Evolutionary conservation across 2,797 vertebrate genomes (phyloP), one percentile per base, ranked within the genome.

Genomic region (Dallia pectoralis): DNA sequence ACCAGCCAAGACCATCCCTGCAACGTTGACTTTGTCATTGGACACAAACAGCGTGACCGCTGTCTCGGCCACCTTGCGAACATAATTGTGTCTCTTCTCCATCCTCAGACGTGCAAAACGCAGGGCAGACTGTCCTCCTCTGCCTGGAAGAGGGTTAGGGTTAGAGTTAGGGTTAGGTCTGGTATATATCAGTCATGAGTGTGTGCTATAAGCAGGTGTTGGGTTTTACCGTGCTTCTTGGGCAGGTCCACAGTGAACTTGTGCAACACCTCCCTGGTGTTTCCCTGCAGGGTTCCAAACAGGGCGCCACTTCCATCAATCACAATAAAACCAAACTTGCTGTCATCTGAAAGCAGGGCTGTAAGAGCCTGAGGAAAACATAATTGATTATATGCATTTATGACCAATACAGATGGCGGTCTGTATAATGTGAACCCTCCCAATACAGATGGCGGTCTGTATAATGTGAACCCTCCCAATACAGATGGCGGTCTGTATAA

Each of bases 211-310:
- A 0, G 19, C 4, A 14, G n/a, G 11, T 61, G 53, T n/a, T 12
- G 2, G 25, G 8, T 2, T 18, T 93, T 94, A 96, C 95, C 95
- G 11, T 96, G 95, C 87, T 96, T 96, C 91, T 96, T 96, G 89
- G 95, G 95, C 81, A 96, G 94, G 91, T 96, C 95, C 89, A 96
- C 95, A 74, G 95, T 96, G 92, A 96, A 96, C 86, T 96, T 96
- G 90, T 96, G 95, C 79, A 96, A 91, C 79, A 96, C 95, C 89
- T 96, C 95, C 90, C 95, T 92, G 5, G 95, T 95, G 87, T 96
- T 96, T 87, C 95, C 95, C 88, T 96, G 95, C 59, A 96, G 94
- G 6, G 95, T 96, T 81, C 95, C 95, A 74, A 96, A 96, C 84
- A 96, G 94, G 18, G 95, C 95, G 47, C 95, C 95, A 4, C 95